Evolutionary conservation across 92 coral and sea anemone genomes (phyloP).

Genomic region (Phenganax subtilis): DNA sequence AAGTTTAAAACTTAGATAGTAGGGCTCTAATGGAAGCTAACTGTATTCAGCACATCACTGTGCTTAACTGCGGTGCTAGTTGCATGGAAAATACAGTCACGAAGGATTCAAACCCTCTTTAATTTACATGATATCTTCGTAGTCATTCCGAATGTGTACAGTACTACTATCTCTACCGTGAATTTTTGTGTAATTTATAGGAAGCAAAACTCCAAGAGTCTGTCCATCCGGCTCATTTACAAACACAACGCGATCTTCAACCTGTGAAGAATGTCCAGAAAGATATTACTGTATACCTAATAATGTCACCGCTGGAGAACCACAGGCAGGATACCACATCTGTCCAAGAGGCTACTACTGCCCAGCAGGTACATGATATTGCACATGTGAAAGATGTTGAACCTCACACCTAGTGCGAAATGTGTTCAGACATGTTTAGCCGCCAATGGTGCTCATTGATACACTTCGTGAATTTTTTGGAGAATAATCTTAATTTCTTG

Average conservation of each 20-base stretch:
- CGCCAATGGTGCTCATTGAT: no score
- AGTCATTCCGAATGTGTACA: not conserved
- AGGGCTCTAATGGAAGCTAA: no score
- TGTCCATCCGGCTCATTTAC: constrained; percentile 78
- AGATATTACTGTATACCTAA: constrained; percentile 84
- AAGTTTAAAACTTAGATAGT: no score
- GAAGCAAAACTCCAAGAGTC: constrained; percentile 70
- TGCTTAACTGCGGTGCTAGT: no score
- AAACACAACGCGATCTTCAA: constrained; percentile 69
- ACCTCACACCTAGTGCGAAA: no score
- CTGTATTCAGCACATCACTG: no score
- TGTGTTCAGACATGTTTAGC: no score
- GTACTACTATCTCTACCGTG: not conserved
- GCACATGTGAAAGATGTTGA: not conserved
- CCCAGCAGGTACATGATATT: constrained; percentile 49
- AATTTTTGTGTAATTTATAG: constrained; percentile 36
- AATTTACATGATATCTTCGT: not conserved
- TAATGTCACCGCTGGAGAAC: constrained; percentile 92
- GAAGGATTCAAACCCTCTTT: not conserved
- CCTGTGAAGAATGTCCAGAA: constrained; percentile 82
- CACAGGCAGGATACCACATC: constrained; percentile 74
- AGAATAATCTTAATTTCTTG: no score
- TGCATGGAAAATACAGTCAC: not conserved
- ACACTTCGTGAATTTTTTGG: no score
- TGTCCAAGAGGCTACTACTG: constrained; percentile 93